phyloP scores from a whole-genome alignment of 2,113 vertebrate genomes.

The Phrynosoma blainvillii region DNA sequence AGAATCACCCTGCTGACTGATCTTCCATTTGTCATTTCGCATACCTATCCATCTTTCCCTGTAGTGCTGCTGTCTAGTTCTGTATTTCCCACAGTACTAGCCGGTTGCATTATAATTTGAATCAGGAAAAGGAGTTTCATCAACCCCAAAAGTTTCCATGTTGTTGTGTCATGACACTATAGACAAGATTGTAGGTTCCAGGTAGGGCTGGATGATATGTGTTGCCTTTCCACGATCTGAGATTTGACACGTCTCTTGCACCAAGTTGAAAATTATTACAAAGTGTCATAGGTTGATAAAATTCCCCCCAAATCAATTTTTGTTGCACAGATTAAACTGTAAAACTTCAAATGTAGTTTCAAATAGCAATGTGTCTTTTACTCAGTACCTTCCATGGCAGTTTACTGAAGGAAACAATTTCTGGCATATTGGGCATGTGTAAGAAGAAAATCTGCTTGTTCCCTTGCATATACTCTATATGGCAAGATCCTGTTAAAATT shows the following conservation, averaged over 20 bases:
- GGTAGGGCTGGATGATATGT: neutral
- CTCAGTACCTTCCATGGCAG: neutral
- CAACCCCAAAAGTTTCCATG: neutral
- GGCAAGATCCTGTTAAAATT: neutral
- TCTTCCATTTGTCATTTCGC: neutral
- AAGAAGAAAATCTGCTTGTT: too few species aligned
- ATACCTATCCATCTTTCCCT: too few species aligned
- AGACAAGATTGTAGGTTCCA: too few species aligned
- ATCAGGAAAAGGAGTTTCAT: neutral
- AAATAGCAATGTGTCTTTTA: neutral
- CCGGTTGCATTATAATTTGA: neutral
- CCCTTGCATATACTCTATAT: neutral
- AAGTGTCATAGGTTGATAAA: neutral
- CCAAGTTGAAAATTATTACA: neutral
- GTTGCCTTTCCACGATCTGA: neutral
- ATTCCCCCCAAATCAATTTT: neutral
- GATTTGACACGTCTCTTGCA: neutral
- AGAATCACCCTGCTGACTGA: neutral
- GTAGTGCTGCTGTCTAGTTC: neutral
- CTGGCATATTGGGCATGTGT: neutral
- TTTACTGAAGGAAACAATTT: neutral
- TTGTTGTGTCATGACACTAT: too few species aligned
- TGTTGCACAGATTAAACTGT: too few species aligned
- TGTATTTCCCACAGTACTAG: neutral
- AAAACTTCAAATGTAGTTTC: neutral